A percentile compares a stretch with the other conserved stretches of the same genome.
Conservation (phyloP, 2,888 invertebrate genomes). For the Cetonia aurata region DNA sequence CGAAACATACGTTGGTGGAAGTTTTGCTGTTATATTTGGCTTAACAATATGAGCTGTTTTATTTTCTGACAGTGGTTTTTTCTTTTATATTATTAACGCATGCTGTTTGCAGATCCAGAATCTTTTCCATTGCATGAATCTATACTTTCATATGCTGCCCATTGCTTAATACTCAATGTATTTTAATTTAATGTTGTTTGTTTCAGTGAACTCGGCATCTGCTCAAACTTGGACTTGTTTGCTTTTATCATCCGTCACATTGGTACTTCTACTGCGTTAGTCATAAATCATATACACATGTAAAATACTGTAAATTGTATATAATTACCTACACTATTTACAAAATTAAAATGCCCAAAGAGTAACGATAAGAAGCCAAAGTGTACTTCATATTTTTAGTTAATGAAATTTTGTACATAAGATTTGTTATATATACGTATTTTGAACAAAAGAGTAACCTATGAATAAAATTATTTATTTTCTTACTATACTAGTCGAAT, state of each 20-base stretch:
- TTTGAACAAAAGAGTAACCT: not conserved
- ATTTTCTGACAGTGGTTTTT: no score
- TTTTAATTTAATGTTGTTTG: slow-evolving; percentile 4
- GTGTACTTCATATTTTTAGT: slow-evolving; percentile 18
- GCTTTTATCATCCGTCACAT: not conserved
- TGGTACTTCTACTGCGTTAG: not conserved
- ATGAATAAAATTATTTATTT: slow-evolving; percentile 36
- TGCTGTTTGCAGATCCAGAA: not conserved
- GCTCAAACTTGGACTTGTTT: not conserved
- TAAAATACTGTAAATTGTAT: slow-evolving; percentile 36
- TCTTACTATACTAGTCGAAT: slow-evolving; percentile 30
- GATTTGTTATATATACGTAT: slow-evolving; percentile 11
- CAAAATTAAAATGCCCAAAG: slow-evolving; percentile 21
- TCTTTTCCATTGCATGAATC: not conserved
- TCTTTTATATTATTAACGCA: no score
- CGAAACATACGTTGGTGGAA: no score
- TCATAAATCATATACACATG: slow-evolving; percentile 10
- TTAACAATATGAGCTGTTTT: no score
- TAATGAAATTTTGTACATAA: slow-evolving; percentile 34
- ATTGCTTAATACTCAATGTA: not conserved
- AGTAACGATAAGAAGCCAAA: slow-evolving; percentile 26
- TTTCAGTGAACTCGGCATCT: slow-evolving; percentile 15
- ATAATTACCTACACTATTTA: slow-evolving; percentile 8
- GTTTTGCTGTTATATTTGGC: no score
- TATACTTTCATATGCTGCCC: not conserved